phyloP scores from a whole-genome alignment of 2,113 vertebrate genomes.

The Diadophis punctatus region DNA sequence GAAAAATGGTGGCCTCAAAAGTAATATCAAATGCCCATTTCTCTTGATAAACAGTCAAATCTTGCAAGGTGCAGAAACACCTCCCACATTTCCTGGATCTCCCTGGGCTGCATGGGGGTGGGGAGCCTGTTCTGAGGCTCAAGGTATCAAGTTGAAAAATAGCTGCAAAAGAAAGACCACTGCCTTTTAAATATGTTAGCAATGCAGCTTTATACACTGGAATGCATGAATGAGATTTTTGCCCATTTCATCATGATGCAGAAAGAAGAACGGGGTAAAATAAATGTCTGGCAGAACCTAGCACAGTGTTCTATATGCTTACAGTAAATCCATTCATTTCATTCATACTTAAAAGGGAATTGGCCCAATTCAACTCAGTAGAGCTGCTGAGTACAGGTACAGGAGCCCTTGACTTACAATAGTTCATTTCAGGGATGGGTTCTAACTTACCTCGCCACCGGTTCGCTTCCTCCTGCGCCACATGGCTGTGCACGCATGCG shows the following conservation, averaged over 20 bases:
- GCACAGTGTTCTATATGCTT: neutral
- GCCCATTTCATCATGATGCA: neutral
- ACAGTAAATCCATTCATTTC: neutral
- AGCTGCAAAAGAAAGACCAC: neutral
- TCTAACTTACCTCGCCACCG: too few relatives aligned
- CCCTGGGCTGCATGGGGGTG: neutral
- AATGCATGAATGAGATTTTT: neutral
- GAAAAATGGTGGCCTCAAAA: conserved; percentile 24
- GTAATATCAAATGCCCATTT: neutral
- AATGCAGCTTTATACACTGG: neutral
- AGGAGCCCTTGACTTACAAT: neutral
- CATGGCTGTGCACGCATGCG: too few relatives aligned
- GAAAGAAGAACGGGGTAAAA: neutral
- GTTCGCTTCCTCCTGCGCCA: too few relatives aligned
- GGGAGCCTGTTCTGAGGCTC: neutral
- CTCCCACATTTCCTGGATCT: conserved; percentile 4
- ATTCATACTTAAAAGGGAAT: neutral
- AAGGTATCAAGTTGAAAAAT: neutral
- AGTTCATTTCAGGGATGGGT: neutral
- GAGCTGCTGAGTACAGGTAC: neutral
- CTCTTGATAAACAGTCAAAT: neutral
- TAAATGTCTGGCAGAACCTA: neutral
- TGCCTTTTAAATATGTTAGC: neutral
- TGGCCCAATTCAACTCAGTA: neutral
- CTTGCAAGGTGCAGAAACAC: neutral